Conservation (phyloP, 2,888 invertebrate species). For the Boloria selene region DNA sequence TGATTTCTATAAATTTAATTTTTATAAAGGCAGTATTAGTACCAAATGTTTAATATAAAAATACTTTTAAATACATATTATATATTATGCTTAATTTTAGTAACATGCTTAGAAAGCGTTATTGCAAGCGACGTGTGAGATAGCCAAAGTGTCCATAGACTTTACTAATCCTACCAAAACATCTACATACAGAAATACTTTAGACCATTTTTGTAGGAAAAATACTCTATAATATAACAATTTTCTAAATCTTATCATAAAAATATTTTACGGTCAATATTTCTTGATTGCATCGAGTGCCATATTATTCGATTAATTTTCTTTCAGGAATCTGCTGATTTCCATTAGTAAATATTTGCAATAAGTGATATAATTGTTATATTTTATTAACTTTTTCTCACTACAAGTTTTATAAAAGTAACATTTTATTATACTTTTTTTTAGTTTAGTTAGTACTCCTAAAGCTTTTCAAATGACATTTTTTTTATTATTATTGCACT, state of each 20-base stretch:
- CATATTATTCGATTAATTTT: not conserved
- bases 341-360: too few species aligned
- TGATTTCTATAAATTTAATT: conserved; percentile 1
- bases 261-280: conserved; percentile 14
- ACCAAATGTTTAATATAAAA: conserved; percentile 45
- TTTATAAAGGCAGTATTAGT: not conserved
- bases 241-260: conserved; percentile 13
- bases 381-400: not conserved
- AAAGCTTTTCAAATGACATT: conserved; percentile 6
- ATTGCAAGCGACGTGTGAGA: conserved; percentile 34
- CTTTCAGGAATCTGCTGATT: too few species aligned
- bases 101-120: conserved; percentile 37
- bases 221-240: conserved; percentile 12
- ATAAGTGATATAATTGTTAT: not conserved
- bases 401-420: not conserved
- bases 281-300: conserved; percentile 1
- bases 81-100: conserved; percentile 42
- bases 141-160: conserved; percentile 9
- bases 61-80: conserved; percentile 40
- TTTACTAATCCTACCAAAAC: conserved; percentile 9
- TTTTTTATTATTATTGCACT: not conserved
- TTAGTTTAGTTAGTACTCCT: not conserved
- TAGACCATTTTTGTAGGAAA: conserved; percentile 17
- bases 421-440: conserved; percentile 15
- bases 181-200: conserved; percentile 1